Evolutionary conservation across 2,797 vertebrate genomes (phyloP).

Genomic region (Lutjanus campechanus): DNA sequence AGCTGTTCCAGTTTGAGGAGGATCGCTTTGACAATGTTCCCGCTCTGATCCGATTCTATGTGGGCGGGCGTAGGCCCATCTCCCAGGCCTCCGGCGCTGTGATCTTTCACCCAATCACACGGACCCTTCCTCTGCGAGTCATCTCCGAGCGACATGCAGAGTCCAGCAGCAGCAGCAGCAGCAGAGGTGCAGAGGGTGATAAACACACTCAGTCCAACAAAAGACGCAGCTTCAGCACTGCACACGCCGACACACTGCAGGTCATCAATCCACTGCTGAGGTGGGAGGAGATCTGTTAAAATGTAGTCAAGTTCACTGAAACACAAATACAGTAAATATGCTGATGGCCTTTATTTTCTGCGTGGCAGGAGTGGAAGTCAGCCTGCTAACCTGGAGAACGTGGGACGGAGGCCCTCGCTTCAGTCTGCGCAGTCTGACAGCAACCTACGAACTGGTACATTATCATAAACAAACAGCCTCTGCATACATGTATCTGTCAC

Average conservation of each 20-base stretch:
- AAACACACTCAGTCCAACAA: conserved; percentile 62
- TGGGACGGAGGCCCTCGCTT: conserved; percentile 81
- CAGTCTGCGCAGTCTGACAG: conserved; percentile 91
- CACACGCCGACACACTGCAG: conserved; percentile 69
- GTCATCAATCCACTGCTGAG: conserved; percentile 77
- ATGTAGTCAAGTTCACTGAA: conserved; percentile 5
- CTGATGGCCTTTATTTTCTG: conserved; percentile 10
- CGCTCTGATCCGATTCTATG: conserved; percentile 88
- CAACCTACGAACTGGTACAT: conserved; percentile 85
- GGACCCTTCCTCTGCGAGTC: conserved; percentile 84
- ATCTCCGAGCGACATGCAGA: conserved; percentile 77
- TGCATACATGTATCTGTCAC: background rate
- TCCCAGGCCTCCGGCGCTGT: conserved; percentile 89
- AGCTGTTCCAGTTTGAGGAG: conserved; percentile 92
- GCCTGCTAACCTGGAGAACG: conserved; percentile 86
- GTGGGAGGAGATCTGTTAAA: conserved; percentile 45
- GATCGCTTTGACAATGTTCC: conserved; percentile 91
- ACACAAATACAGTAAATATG: background rate
- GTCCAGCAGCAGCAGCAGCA: conserved; percentile 17
- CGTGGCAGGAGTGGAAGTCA: conserved; percentile 89
- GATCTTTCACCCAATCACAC: conserved; percentile 87
- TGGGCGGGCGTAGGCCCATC: conserved; percentile 85
- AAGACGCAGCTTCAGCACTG: conserved; percentile 82
- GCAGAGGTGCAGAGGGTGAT: conserved; percentile 25
- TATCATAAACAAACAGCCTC: conserved; percentile 9